Conservation (phyloP, 2,888 invertebrate species). For the Callimorpha dominula region DNA sequence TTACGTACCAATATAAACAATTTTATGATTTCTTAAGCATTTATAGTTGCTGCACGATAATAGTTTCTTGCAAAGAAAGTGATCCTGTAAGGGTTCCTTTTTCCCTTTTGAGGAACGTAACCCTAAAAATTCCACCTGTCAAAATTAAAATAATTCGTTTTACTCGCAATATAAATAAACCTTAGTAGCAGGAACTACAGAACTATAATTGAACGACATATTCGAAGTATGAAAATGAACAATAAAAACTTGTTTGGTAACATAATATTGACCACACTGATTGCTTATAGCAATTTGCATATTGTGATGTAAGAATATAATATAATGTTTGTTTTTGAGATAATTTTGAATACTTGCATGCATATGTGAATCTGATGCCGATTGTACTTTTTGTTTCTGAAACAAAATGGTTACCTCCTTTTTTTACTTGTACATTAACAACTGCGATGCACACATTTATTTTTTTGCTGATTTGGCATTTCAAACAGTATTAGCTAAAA, state of each 20-base stretch:
- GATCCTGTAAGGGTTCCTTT: too few species aligned
- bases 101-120: too few species aligned
- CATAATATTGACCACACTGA: not conserved
- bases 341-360: not conserved
- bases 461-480: conserved; percentile 39
- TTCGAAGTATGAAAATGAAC: not conserved
- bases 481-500: conserved; percentile 51
- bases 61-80: too few species aligned
- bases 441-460: conserved; percentile 21
- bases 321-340: not conserved
- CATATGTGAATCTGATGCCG: not conserved
- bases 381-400: not conserved
- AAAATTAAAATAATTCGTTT: too few species aligned
- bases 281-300: not conserved
- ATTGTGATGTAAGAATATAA: not conserved
- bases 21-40: too few species aligned
- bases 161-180: too few species aligned
- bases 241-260: not conserved
- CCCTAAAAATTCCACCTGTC: too few species aligned
- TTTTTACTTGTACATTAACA: not conserved
- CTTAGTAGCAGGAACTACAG: too few species aligned
- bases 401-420: not conserved
- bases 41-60: too few species aligned
- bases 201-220: not conserved
- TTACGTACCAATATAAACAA: too few species aligned